These are phyloP conservation scores for Eurytoma adleriae DNA, from an alignment of 2,888 invertebrate genomes.

Conservation along the genomic window DNA sequence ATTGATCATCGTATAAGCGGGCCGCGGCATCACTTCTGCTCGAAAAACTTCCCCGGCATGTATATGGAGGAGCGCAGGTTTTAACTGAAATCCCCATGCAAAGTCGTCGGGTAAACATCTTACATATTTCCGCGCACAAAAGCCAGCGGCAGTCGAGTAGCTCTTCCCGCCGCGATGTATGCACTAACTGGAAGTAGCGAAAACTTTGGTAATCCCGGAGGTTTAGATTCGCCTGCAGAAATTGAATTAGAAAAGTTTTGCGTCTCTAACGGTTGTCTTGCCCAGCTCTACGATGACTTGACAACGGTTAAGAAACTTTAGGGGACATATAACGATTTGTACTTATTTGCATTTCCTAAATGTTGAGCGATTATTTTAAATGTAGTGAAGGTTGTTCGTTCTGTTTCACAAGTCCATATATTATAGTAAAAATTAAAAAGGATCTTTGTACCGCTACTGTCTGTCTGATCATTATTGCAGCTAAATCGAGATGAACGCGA, in stretches of 20 bases:
- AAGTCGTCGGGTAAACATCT: constrained; percentile 54
- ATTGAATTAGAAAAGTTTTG: constrained; percentile 58
- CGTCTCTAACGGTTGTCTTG: constrained; percentile 33
- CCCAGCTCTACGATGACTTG: constrained; percentile 26
- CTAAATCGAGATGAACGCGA: no score
- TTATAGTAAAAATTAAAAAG: no score
- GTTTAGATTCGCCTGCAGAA: constrained; percentile 47
- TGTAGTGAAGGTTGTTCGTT: no score
- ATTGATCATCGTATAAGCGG: constrained; percentile 46
- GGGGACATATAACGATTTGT: neutral
- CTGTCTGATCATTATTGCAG: no score
- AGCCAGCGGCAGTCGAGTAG: constrained; percentile 18
- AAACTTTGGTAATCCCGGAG: constrained; percentile 53
- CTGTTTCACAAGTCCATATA: no score
- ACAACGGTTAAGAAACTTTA: constrained; percentile 35
- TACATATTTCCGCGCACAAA: constrained; percentile 48
- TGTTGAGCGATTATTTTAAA: constrained; percentile 28
- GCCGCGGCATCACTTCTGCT: constrained; percentile 36
- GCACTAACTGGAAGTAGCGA: constrained; percentile 43
- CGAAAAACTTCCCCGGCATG: constrained; percentile 16
- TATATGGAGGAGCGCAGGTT: constrained; percentile 1
- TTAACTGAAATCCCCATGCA: constrained; percentile 46
- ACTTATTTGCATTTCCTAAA: constrained; percentile 45
- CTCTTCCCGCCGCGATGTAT: constrained; percentile 3
- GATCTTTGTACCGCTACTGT: no score